These are phyloP conservation scores for Thecocarcelia acutangulata DNA, from an alignment of 2,888 invertebrate species.

Conservation along the genomic window DNA sequence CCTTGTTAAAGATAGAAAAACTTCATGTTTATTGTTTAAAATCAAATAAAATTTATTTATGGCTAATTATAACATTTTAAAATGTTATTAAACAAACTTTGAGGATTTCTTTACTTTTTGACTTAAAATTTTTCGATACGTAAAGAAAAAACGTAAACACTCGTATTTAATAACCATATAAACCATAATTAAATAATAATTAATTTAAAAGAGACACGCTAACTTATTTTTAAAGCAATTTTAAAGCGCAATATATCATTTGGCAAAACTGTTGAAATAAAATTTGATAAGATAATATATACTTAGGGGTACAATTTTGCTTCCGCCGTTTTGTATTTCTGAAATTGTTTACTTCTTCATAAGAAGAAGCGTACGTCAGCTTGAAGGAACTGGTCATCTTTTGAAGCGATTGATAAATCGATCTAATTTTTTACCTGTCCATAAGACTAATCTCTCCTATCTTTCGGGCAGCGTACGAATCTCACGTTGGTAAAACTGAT, in stretches of 20 bases:
- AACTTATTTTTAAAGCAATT: slow-evolving; percentile 25
- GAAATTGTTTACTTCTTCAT: too few relatives aligned
- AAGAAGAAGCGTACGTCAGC: too few relatives aligned
- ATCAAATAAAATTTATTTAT: slow-evolving; percentile 50
- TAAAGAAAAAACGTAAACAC: slow-evolving; percentile 21
- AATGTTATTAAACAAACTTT: slow-evolving; percentile 41
- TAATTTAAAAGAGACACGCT: slow-evolving; percentile 49
- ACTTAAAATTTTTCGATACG: neutral
- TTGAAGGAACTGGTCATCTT: too few relatives aligned
- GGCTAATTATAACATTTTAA: slow-evolving; percentile 59
- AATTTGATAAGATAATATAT: slow-evolving; percentile 1
- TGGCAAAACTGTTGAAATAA: slow-evolving; percentile 21
- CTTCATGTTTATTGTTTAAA: slow-evolving; percentile 16
- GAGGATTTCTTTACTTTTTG: neutral
- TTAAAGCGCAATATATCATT: slow-evolving; percentile 9
- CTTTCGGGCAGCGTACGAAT: too few relatives aligned
- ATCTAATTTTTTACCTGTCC: too few relatives aligned
- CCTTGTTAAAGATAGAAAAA: slow-evolving; percentile 10
- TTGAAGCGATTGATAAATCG: too few relatives aligned
- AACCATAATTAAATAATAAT: slow-evolving; percentile 52
- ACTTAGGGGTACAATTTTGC: slow-evolving; percentile 6
- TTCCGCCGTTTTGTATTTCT: too few relatives aligned
- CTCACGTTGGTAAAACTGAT: too few relatives aligned
- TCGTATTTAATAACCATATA: slow-evolving; percentile 60
- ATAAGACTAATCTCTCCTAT: too few relatives aligned